Evolutionary conservation across 2,113 vertebrate species (phyloP), one percentile per base, ranked within the genome.

Genomic region (Clarias macrocephalus): DNA sequence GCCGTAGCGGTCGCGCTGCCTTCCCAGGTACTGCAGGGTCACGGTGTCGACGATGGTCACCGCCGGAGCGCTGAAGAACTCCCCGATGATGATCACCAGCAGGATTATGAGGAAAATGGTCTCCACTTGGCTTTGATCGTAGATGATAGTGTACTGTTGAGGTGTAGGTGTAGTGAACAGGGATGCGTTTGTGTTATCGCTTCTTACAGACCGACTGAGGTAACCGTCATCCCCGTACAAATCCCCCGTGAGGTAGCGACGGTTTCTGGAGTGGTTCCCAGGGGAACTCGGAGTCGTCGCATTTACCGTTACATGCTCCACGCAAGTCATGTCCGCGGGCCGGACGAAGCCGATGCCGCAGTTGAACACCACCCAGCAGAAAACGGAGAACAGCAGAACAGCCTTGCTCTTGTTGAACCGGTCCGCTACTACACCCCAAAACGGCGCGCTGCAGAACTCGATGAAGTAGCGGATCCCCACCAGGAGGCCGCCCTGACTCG

Each of bases 401-500:
- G 91, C 94, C 91, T 99, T 99, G 33, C 98, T 98, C 89, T 99
- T 99, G 92, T 93, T 96, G 92, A 98, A 99, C 87, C 97, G 96
- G 93, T 99, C 98, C 0, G 98, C 97, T 86, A 99, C 96, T 1
- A 99, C 95, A 0, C 98, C 98, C 98, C 98, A 99, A 91, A 99
- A 99, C 0, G 98, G 98, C 21, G 98, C 98, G 75, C 98, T 99
- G 94, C 98, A 99, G 92, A 99, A 99, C 92, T 99, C 98, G 25
- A 99, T 99, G 68, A 99, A 99, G 93, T 99, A 99, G 59, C 98
- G 95, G 87, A 99, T 99, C 37, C 98, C 98, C 4, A 99, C 97
- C 0, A 99, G 93, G 59, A 99, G 94, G 66, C 98, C 98, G 0
- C 97, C 97, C 92, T 98, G 98, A 90, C 96, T 96, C 66, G 98